Percentiles rank a stretch among this genome's conserved stretches.
These are phyloP conservation scores for Dryococelus australis DNA, from an alignment of 2,888 invertebrate genomes.

Conservation along the genomic window DNA sequence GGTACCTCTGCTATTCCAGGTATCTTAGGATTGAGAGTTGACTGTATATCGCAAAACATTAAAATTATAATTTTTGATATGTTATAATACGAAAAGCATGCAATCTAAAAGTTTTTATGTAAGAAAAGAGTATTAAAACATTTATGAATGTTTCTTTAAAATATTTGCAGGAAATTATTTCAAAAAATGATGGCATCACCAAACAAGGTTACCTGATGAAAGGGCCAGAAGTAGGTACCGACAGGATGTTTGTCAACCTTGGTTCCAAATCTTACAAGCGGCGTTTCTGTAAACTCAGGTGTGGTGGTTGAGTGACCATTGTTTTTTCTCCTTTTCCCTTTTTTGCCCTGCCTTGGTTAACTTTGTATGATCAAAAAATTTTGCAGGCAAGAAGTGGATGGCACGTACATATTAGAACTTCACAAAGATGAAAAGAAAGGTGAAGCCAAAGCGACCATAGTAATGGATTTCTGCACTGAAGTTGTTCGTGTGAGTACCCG, in stretches of 20 bases:
- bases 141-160: too few relatives aligned
- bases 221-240: constrained; percentile 89
- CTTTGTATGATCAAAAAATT: neutral
- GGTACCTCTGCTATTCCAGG: too few relatives aligned
- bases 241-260: constrained; percentile 89
- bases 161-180: constrained; percentile 36
- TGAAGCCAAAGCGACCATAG: constrained; percentile 90
- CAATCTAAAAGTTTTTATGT: too few relatives aligned
- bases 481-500: constrained; percentile 73
- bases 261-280: constrained; percentile 93
- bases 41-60: too few relatives aligned
- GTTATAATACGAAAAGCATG: too few relatives aligned
- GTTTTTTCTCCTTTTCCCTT: too few relatives aligned
- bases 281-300: constrained; percentile 82
- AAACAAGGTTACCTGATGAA: constrained; percentile 92
- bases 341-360: neutral
- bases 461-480: constrained; percentile 92
- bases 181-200: constrained; percentile 78
- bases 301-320: constrained; percentile 11
- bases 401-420: constrained; percentile 88
- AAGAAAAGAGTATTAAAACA: too few relatives aligned
- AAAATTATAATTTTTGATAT: too few relatives aligned
- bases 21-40: too few relatives aligned
- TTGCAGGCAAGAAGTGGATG: constrained; percentile 82
- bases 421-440: constrained; percentile 93